Conservation (phyloP, 2,888 invertebrate genomes). For the Calephelis perditalis region DNA sequence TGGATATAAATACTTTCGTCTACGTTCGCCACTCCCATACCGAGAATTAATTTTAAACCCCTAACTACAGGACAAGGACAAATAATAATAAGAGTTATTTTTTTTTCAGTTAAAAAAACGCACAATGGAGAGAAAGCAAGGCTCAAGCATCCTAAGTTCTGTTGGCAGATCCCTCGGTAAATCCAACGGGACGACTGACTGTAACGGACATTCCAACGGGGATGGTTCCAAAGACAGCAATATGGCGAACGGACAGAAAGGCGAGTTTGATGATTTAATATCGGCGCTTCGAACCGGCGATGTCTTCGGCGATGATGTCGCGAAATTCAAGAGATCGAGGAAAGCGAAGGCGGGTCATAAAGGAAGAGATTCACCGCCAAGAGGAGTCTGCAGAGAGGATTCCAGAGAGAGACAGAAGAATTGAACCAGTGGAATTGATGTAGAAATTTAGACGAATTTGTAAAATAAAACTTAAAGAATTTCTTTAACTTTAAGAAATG, state of each 20-base stretch:
- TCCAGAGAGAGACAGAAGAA: constrained; percentile 70
- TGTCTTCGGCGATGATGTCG: constrained; percentile 96
- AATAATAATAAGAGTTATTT: neutral
- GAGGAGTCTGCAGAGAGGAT: constrained; percentile 62
- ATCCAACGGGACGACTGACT: constrained; percentile 64
- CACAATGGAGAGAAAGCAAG: constrained; percentile 91
- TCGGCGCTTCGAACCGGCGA: constrained; percentile 96
- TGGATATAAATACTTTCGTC: too few relatives aligned
- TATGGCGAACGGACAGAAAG: constrained; percentile 79
- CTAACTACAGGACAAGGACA: neutral
- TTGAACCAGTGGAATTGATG: constrained; percentile 37
- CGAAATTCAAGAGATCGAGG: constrained; percentile 84
- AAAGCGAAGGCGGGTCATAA: constrained; percentile 63
- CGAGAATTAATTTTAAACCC: too few relatives aligned
- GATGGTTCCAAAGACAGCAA: constrained; percentile 56
- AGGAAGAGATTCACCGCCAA: constrained; percentile 66
- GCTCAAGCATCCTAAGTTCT: constrained; percentile 86
- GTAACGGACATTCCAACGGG: constrained; percentile 70
- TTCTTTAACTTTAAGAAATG: neutral
- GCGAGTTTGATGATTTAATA: constrained; percentile 97
- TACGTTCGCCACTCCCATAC: too few relatives aligned
- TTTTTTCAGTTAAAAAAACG: constrained; percentile 84
- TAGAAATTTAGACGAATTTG: constrained; percentile 15
- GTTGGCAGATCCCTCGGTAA: constrained; percentile 85
- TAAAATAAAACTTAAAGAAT: neutral